Evolutionary conservation across 2,888 invertebrate genomes (phyloP).

Genomic region (Pristionchus arcanus): DNA sequence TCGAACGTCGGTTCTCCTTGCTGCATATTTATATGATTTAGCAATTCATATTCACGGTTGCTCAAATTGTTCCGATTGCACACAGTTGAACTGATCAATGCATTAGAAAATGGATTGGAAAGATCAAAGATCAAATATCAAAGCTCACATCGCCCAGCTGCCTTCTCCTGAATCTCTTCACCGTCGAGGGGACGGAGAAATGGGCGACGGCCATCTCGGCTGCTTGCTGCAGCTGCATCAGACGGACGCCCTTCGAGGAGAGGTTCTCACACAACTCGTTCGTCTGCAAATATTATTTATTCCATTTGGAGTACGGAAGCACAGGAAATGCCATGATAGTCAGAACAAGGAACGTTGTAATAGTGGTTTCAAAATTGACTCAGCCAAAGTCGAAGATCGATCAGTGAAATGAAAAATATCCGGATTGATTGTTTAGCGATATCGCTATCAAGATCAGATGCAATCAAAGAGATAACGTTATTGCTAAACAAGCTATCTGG

Average conservation of each 20-base stretch:
- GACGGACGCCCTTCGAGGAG: constrained; percentile 64
- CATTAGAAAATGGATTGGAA: not conserved
- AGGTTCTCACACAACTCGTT: constrained; percentile 68
- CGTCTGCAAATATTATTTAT: constrained; percentile 68
- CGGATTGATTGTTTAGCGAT: not conserved
- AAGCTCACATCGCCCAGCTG: constrained; percentile 69
- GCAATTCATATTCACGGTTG: too few species aligned
- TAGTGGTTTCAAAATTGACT: too few species aligned
- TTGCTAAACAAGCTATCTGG: too few species aligned
- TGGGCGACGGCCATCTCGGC: constrained; percentile 73
- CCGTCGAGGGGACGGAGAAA: constrained; percentile 61
- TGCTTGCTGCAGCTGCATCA: constrained; percentile 65
- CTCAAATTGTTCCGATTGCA: too few species aligned
- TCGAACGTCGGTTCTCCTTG: constrained; percentile 65
- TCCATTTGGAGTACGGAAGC: too few species aligned
- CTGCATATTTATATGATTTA: constrained; percentile 52
- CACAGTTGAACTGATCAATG: too few species aligned
- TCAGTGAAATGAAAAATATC: not conserved
- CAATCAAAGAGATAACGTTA: too few species aligned
- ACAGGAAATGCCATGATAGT: too few species aligned
- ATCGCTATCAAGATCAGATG: too few species aligned
- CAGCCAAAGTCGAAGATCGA: too few species aligned
- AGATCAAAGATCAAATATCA: not conserved
- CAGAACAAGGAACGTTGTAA: too few species aligned
- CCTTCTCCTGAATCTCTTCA: constrained; percentile 55